Percentiles rank a stretch among this genome's conserved stretches.
Evolutionary conservation across 2,797 vertebrate species (phyloP).

Genomic region (Heterohyrax brucei): DNA sequence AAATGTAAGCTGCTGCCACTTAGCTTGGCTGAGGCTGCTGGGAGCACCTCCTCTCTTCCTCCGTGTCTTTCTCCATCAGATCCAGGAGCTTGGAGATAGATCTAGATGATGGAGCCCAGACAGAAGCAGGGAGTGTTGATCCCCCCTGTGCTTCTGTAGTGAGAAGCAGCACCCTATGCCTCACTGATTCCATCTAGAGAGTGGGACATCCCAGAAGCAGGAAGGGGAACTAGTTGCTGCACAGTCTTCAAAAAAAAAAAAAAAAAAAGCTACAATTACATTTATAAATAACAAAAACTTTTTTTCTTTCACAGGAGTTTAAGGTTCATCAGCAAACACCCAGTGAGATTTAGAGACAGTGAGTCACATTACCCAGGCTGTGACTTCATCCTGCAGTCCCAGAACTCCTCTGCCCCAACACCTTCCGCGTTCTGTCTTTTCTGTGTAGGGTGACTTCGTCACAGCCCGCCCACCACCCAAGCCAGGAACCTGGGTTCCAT

Average conservation of each 20-base stretch:
- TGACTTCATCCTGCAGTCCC: not conserved
- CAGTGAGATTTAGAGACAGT: not conserved
- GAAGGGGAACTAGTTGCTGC: not conserved
- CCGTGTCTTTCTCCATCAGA: not conserved
- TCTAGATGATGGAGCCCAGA: not conserved
- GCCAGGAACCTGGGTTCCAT: not conserved
- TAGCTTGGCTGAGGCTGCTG: not conserved
- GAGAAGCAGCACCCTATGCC: not conserved
- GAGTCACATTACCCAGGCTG: not conserved
- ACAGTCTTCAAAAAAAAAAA: not conserved
- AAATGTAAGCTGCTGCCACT: not conserved
- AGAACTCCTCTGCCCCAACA: not conserved
- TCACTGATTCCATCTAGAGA: no score
- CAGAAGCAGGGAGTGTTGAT: no score
- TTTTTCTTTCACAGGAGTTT: not conserved
- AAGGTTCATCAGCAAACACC: not conserved
- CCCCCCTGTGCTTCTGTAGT: not conserved
- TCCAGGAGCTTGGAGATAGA: not conserved
- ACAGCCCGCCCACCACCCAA: not conserved
- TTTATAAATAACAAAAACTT: not conserved
- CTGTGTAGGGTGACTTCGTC: not conserved
- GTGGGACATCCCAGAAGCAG: not conserved
- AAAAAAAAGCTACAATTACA: not conserved
- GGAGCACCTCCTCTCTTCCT: not conserved
- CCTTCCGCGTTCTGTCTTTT: not conserved